These are phyloP conservation scores for Agapostemon virescens DNA, from an alignment of 2,888 invertebrate genomes.

Conservation along the genomic window DNA sequence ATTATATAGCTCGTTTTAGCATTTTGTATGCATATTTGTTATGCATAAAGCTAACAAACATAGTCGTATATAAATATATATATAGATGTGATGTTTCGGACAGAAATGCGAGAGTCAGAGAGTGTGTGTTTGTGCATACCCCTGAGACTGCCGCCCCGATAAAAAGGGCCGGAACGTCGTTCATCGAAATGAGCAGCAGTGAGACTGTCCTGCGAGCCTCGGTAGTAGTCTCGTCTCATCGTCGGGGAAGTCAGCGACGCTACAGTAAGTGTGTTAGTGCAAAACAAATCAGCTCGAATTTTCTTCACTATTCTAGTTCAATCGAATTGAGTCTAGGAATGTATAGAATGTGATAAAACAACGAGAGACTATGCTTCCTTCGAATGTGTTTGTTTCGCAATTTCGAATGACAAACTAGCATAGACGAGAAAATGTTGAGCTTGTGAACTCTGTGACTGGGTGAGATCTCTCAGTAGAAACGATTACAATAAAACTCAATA, in stretches of 20 bases:
- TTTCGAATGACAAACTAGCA: conserved; percentile 55
- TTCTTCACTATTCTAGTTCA: conserved; percentile 71
- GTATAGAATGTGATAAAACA: neutral
- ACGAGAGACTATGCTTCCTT: neutral
- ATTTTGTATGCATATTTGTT: conserved; percentile 30
- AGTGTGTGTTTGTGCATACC: conserved; percentile 79
- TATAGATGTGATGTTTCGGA: conserved; percentile 51
- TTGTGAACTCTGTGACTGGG: conserved; percentile 63
- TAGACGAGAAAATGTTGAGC: conserved; percentile 70
- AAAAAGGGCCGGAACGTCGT: conserved; percentile 83
- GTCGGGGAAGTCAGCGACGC: conserved; percentile 83
- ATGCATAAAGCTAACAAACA: conserved; percentile 23
- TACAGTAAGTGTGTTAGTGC: conserved; percentile 80
- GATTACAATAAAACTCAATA: conserved; percentile 46
- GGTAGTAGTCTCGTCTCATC: conserved; percentile 94
- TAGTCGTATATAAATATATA: conserved; percentile 20
- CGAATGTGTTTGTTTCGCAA: neutral
- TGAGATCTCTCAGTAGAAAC: conserved; percentile 58
- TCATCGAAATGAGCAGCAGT: conserved; percentile 84
- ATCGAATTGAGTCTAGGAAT: conserved; percentile 26
- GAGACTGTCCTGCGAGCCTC: conserved; percentile 94
- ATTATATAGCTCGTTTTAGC: conserved; percentile 26
- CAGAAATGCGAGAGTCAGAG: conserved; percentile 61
- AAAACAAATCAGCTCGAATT: conserved; percentile 74
- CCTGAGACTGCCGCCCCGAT: conserved; percentile 86